Conservation (phyloP, 2,888 invertebrate genomes). For the Steinernema scapterisci region DNA sequence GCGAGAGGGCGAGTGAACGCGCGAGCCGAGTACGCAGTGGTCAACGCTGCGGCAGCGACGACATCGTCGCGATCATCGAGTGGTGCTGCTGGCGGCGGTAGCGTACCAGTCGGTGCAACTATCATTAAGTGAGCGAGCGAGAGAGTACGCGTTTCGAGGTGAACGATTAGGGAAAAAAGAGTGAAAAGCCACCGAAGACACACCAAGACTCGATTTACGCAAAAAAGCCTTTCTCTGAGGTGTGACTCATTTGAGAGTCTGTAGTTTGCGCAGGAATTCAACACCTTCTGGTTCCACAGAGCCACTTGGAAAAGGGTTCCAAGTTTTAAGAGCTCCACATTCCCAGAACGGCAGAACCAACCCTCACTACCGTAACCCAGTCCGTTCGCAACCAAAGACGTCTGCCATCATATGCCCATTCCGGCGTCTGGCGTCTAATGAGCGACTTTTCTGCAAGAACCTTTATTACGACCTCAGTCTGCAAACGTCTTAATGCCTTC, state of each 20-base stretch:
- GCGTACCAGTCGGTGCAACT: constrained; percentile 32
- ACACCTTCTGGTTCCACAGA: neutral
- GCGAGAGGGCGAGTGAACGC: constrained; percentile 2
- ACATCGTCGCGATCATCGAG: constrained; percentile 14
- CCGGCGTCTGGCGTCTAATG: too few relatives aligned
- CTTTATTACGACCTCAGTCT: too few relatives aligned
- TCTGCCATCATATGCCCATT: too few relatives aligned
- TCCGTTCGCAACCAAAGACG: too few relatives aligned
- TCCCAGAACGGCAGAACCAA: too few relatives aligned
- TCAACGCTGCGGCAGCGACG: neutral
- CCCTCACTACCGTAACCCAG: too few relatives aligned
- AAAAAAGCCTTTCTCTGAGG: neutral
- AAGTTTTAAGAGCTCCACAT: neutral
- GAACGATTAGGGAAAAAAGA: constrained; percentile 22
- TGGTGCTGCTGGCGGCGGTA: constrained; percentile 23
- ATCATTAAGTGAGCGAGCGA: constrained; percentile 28
- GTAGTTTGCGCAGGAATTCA: too few relatives aligned
- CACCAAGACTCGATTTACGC: neutral
- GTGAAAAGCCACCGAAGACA: constrained; percentile 20
- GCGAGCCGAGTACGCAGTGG: constrained; percentile 25
- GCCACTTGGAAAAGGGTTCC: too few relatives aligned
- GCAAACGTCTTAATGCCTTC: too few relatives aligned
- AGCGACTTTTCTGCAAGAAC: too few relatives aligned
- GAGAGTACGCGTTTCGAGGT: constrained; percentile 31
- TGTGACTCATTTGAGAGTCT: neutral